These are phyloP conservation scores for Machimus rusticus DNA, from an alignment of 2,888 invertebrate species.

Conservation along the genomic window DNA sequence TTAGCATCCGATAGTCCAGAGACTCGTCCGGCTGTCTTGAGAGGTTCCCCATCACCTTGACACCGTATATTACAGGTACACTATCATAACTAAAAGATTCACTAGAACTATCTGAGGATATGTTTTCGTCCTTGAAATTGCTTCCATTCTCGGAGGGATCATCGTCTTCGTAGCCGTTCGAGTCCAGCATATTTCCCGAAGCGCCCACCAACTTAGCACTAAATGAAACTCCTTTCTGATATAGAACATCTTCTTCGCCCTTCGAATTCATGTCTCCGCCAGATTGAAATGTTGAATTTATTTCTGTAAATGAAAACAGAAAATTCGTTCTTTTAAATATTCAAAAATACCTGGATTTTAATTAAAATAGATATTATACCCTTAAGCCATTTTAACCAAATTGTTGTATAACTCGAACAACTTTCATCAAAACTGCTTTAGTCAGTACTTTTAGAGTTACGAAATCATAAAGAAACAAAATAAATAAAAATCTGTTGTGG, in stretches of 20 bases:
- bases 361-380: no score
- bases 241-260: conserved; percentile 74
- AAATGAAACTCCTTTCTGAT: conserved; percentile 81
- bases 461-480: no score
- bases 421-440: no score
- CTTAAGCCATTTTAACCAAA: no score
- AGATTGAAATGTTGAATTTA: conserved; percentile 74
- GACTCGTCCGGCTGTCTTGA: not conserved
- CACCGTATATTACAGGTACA: conserved; percentile 25
- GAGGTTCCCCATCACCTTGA: not conserved
- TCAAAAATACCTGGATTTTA: no score
- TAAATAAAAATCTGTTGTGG: no score
- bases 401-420: no score
- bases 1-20: not conserved
- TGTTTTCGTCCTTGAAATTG: conserved; percentile 61
- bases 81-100: conserved; percentile 33
- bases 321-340: not conserved
- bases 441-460: no score
- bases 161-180: not conserved
- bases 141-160: conserved; percentile 42
- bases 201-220: conserved; percentile 73
- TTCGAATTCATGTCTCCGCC: conserved; percentile 65
- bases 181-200: conserved; percentile 45
- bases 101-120: conserved; percentile 58
- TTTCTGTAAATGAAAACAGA: conserved; percentile 66